Percentiles rank a stretch among this genome's conserved stretches.
These are phyloP conservation scores for Hetaerina titia DNA, from an alignment of 2,888 invertebrate species.

Conservation along the genomic window DNA sequence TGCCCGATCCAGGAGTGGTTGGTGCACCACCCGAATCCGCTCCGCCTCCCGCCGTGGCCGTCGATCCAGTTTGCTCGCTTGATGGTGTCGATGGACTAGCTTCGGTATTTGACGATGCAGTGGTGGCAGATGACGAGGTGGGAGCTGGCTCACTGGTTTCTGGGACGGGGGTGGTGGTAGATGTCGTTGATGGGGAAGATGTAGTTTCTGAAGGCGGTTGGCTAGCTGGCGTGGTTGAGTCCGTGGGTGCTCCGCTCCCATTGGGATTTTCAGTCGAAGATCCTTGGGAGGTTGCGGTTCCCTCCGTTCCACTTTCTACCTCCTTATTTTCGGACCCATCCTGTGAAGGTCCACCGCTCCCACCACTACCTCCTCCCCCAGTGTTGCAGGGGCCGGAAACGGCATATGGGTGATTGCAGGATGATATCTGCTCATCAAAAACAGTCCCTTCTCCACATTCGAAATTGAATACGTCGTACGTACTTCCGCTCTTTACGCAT, in stretches of 20 bases:
- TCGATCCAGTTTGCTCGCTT: background rate
- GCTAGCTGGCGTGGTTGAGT: background rate
- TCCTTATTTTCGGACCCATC: background rate
- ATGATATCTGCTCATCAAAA: conserved; percentile 84
- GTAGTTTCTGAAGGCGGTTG: background rate
- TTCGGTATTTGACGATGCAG: background rate
- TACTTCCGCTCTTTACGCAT: conserved; percentile 70
- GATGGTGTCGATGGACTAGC: background rate
- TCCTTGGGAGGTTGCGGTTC: background rate
- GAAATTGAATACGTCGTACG: conserved; percentile 77
- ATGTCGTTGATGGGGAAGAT: background rate
- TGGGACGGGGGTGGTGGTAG: background rate
- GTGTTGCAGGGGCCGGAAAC: conserved; percentile 75
- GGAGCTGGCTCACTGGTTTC: background rate
- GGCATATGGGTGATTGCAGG: conserved; percentile 82
- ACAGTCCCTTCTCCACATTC: conserved; percentile 84
- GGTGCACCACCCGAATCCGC: background rate
- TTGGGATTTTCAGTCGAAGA: background rate
- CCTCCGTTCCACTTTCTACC: background rate
- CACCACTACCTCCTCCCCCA: conserved; percentile 68
- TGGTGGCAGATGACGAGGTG: background rate
- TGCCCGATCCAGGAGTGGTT: background rate
- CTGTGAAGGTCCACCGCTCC: background rate
- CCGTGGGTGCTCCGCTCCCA: background rate
- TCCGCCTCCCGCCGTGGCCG: background rate